Evolutionary conservation across 2,113 vertebrate species (phyloP), one percentile per base, ranked within the genome.

Genomic region (Vicugna pacos): DNA sequence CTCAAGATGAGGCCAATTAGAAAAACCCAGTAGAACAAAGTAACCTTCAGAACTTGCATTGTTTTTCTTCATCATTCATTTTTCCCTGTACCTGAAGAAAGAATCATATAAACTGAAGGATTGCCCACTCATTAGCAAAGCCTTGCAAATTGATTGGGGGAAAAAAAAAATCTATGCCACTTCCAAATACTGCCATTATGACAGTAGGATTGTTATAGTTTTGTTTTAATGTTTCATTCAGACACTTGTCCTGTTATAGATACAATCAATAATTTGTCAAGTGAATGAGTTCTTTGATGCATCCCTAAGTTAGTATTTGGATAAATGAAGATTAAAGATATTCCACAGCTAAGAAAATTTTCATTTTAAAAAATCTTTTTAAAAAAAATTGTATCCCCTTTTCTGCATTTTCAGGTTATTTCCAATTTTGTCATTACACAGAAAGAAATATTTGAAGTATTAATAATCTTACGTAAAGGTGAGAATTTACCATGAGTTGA

Each of bases 21-120:
- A 95, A 75, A 97, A 97, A 32, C 95, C 95, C 70, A 95, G 50
- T 12, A 95, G 48, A 73, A 94, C 52, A 88, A 97, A 96, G 24
- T 72, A 93, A 52, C 10, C 38, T 42, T 42, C 50, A 76, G 38
- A 64, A 80, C 72, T 96, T 48, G 19, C 22, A 42, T 93, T 95
- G 60, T 67, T 73, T 89, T 6, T 52, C 77, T 50, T 65, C 62
- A 77, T 94, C 69, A 28, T 42, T 82, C 80, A 52, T 83, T 26
- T 76, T 73, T 28, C 22, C 46, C 58, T 90, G 4, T 56, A 28
- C 19, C 28, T 96, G n/a, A 83, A 62, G 28, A 79, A 75, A 92
- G 15, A 54, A 56, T 48, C 35, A 79, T 15, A 86, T 38, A 86
- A 67, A 93, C 16, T 80, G 52, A 93, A 67, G 72, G 2, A 3